Conservation (phyloP, 2,888 invertebrate species). For the Aporophyla lueneburgensis region DNA sequence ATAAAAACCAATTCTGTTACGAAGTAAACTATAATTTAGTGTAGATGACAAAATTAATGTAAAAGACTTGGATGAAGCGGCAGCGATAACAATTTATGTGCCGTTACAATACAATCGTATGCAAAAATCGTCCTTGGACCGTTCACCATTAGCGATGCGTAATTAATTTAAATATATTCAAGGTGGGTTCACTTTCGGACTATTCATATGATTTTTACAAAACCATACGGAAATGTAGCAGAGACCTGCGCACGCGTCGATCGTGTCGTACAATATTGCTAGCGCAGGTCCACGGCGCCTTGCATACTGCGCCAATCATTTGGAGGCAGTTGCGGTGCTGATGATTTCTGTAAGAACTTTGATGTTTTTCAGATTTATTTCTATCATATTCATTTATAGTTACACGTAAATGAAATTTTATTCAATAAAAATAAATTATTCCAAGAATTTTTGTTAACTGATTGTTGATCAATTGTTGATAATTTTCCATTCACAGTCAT, state of each 20-base stretch:
- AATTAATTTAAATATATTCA: conserved; percentile 89
- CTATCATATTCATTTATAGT: background rate
- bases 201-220: conserved; percentile 83
- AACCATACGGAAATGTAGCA: conserved; percentile 81
- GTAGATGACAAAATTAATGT: conserved; percentile 60
- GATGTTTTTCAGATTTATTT: background rate
- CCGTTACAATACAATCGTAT: conserved; percentile 83
- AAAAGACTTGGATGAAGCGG: conserved; percentile 66
- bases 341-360: background rate
- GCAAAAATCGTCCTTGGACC: conserved; percentile 88
- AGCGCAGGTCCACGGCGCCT: conserved; percentile 1
- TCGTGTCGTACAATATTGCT: background rate
- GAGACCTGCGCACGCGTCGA: conserved; percentile 60
- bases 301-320: conserved; percentile 2
- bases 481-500: conserved; percentile 26
- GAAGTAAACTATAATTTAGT: conserved; percentile 55
- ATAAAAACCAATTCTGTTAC: conserved; percentile 46
- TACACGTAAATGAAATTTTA: background rate
- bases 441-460: background rate
- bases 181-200: conserved; percentile 82
- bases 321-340: background rate
- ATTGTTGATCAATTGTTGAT: conserved; percentile 20
- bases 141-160: conserved; percentile 78
- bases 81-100: conserved; percentile 75
- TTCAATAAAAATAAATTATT: background rate